phyloP scores from a whole-genome alignment of 2,113 vertebrate species.

The Zosterops hypoxanthus region DNA sequence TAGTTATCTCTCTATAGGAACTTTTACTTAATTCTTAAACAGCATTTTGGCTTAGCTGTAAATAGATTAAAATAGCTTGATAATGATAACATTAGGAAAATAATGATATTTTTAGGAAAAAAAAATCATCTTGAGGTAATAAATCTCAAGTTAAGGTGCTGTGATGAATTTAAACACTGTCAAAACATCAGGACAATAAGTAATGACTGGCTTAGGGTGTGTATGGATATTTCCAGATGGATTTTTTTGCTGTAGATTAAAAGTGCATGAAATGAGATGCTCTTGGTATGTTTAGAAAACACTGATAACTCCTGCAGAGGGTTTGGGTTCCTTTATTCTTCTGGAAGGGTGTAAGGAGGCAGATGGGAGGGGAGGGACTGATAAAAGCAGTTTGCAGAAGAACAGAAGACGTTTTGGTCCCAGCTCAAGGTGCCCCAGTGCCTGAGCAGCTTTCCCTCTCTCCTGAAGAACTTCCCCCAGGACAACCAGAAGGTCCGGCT shows the following conservation, averaged over 20 bases:
- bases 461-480: conserved; percentile 90
- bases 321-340: background rate
- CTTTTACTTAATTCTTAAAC: background rate
- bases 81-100: background rate
- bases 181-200: background rate
- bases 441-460: background rate
- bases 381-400: background rate
- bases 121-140: background rate
- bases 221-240: background rate
- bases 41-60: background rate
- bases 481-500: conserved; percentile 98
- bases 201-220: background rate
- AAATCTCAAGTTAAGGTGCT: background rate
- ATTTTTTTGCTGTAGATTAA: background rate
- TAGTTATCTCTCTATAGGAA: background rate
- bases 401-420: fast-evolving
- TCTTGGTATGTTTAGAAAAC: background rate
- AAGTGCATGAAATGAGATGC: background rate
- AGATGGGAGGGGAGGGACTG: background rate
- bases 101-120: background rate
- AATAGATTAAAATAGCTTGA: background rate
- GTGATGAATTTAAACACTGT: background rate
- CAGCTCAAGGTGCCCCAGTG: fast-evolving
- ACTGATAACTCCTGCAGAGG: background rate
- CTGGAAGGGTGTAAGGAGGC: background rate